These are phyloP conservation scores for Lamproptera curius DNA, from an alignment of 2,888 invertebrate genomes.

Conservation along the genomic window DNA sequence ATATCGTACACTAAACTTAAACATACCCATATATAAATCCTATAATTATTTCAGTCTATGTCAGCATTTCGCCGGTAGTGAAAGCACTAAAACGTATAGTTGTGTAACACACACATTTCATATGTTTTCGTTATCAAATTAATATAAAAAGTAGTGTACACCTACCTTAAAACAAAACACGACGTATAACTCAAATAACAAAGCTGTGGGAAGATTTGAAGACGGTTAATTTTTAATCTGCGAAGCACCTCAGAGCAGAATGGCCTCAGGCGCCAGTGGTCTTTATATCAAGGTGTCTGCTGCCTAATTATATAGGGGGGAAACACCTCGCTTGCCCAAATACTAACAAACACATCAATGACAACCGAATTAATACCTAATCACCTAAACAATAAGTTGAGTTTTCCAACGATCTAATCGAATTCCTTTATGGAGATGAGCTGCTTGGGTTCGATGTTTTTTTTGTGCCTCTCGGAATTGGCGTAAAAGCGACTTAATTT, in stretches of 20 bases:
- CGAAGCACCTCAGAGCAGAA: constrained; percentile 22
- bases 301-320: constrained; percentile 67
- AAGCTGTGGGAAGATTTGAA: too few relatives aligned
- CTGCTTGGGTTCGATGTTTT: constrained; percentile 34
- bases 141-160: too few relatives aligned
- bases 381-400: constrained; percentile 27
- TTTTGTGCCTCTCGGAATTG: constrained; percentile 56
- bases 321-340: constrained; percentile 62
- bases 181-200: too few relatives aligned
- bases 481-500: constrained; percentile 75
- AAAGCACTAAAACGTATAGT: too few relatives aligned
- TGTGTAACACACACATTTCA: too few relatives aligned
- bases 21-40: too few relatives aligned
- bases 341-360: constrained; percentile 44
- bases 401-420: constrained; percentile 25
- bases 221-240: constrained; percentile 12
- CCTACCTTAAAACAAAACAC: too few relatives aligned
- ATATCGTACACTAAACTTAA: too few relatives aligned
- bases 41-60: too few relatives aligned
- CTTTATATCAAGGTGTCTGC: constrained; percentile 70
- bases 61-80: too few relatives aligned
- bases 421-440: constrained; percentile 39
- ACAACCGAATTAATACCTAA: constrained; percentile 33
- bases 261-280: constrained; percentile 64
- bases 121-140: too few relatives aligned